A percentile compares a stretch with the other conserved stretches of the same genome.
Conservation (phyloP, 2,797 vertebrate species). For the Xenentodon cancila region DNA sequence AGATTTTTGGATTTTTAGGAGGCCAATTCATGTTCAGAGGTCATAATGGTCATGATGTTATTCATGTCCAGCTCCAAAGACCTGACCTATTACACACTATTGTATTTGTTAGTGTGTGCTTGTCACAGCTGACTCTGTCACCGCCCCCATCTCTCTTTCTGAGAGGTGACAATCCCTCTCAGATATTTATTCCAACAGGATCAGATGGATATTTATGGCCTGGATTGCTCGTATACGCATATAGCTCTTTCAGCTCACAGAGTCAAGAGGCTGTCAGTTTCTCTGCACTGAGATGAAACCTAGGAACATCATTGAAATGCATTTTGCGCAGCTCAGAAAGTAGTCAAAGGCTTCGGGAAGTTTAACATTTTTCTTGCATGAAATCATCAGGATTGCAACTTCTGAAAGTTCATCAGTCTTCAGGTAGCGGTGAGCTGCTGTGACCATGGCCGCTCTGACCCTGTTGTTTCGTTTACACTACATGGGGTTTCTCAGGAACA, state of each 20-base stretch:
- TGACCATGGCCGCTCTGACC: constrained; percentile 62
- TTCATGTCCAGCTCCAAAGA: constrained; percentile 20
- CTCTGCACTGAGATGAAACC: constrained; percentile 1
- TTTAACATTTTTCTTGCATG: not conserved
- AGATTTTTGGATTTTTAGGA: not conserved
- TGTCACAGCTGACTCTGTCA: constrained; percentile 34
- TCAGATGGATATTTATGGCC: constrained; percentile 62
- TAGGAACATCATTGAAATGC: not conserved
- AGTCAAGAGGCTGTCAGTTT: constrained; percentile 17
- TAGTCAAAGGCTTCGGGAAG: constrained; percentile 6
- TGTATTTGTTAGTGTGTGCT: constrained; percentile 13
- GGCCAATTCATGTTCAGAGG: not conserved
- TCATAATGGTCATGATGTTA: constrained; percentile 6
- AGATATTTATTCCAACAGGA: constrained; percentile 72
- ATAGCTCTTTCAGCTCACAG: constrained; percentile 24
- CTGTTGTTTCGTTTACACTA: constrained; percentile 63
- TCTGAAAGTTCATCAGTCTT: constrained; percentile 8
- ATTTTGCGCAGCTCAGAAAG: constrained; percentile 2
- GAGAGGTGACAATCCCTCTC: constrained; percentile 60
- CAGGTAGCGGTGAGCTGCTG: constrained; percentile 22
- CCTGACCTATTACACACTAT: constrained; percentile 12
- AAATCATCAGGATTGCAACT: not conserved
- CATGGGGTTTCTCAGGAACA: constrained; percentile 64
- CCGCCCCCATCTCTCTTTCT: constrained; percentile 6
- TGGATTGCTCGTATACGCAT: constrained; percentile 10